phyloP scores from a whole-genome alignment of 2,113 vertebrate species.

The Micronisus gabar region DNA sequence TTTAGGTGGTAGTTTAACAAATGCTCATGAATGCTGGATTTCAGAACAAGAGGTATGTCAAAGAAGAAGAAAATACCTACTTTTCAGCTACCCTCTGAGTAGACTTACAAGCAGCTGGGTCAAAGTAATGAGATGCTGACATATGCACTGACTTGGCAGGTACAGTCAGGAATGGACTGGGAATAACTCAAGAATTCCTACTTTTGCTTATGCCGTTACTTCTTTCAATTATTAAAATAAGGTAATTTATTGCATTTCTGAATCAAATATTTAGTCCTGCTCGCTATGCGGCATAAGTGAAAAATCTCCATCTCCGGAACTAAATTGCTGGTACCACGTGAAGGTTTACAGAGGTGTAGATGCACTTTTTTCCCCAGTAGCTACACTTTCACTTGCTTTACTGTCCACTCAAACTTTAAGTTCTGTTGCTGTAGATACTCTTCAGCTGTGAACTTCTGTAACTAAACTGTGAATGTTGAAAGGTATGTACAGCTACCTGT shows the following conservation, averaged over 20 bases:
- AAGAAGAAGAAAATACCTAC: neutral
- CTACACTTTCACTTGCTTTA: neutral
- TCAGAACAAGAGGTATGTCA: neutral
- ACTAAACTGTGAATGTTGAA: neutral
- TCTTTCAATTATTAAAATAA: neutral
- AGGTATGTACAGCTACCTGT: neutral
- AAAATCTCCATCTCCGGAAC: neutral
- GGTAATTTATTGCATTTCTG: neutral
- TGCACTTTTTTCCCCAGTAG: neutral
- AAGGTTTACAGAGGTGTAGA: neutral
- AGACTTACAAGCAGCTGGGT: neutral
- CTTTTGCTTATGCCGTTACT: neutral
- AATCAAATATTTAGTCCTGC: neutral
- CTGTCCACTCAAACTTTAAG: neutral
- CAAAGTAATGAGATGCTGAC: neutral
- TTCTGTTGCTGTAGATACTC: neutral
- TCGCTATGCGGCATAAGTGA: neutral
- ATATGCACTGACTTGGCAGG: neutral
- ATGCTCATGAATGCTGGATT: neutral
- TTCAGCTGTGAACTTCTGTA: neutral
- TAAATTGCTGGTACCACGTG: neutral
- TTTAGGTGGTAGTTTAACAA: neutral
- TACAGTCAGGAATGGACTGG: neutral
- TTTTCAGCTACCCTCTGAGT: neutral
- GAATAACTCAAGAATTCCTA: neutral